Evolutionary conservation across 1,140 invertebrate species (phyloP).

Genomic region (Camponotus vicinus): DNA sequence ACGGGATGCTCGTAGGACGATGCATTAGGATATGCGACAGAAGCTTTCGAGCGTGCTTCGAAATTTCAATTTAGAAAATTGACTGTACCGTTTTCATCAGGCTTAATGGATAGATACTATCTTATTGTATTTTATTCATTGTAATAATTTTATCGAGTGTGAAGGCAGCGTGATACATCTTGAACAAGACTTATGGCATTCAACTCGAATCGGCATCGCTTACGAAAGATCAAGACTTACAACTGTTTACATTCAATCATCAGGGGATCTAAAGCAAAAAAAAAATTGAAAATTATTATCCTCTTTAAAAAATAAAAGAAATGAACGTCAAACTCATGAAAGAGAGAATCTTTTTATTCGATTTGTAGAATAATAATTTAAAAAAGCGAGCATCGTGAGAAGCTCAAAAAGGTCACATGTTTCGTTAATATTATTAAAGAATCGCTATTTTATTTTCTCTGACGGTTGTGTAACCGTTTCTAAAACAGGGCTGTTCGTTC

Average conservation of each 20-base stretch:
- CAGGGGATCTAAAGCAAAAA: neutral
- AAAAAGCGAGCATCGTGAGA: neutral
- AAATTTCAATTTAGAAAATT: conserved; percentile 56
- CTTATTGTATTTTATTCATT: conserved; percentile 15
- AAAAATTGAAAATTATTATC: neutral
- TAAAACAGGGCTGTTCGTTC: conserved; percentile 22
- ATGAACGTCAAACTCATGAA: neutral
- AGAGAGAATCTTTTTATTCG: neutral
- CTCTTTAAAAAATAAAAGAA: neutral
- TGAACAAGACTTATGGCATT: neutral
- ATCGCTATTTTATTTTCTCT: neutral
- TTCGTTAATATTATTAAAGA: neutral
- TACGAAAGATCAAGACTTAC: too few species aligned
- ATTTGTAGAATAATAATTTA: neutral
- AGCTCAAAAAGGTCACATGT: neutral
- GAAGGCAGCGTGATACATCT: neutral
- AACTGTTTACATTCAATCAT: neutral
- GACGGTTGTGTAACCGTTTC: conserved; percentile 16
- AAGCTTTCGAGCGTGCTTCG: neutral
- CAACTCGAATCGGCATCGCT: too few species aligned
- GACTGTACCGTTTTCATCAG: neutral
- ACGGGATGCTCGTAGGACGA: neutral
- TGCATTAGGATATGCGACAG: conserved; percentile 24
- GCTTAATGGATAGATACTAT: neutral
- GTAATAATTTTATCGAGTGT: neutral